These are phyloP conservation scores for Centropristis striata DNA, from an alignment of 2,113 vertebrate genomes.

Conservation along the genomic window DNA sequence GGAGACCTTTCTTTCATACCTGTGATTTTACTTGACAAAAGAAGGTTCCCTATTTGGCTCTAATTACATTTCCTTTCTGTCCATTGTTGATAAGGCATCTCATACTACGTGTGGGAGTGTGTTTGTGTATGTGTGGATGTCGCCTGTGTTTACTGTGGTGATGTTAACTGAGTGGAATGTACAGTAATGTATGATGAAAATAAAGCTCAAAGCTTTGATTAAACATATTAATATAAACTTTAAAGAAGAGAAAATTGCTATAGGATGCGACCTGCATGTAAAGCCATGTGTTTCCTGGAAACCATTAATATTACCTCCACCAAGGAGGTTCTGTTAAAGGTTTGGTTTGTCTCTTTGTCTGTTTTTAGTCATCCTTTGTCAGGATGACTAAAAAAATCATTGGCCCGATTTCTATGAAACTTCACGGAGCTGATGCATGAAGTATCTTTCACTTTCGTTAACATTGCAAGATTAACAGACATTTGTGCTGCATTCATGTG, in stretches of 20 bases:
- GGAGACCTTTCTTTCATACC: slow-evolving; percentile 83
- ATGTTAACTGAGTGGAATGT: neutral
- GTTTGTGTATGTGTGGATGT: slow-evolving; percentile 44
- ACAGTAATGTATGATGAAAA: slow-evolving; percentile 4
- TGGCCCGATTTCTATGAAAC: too few species aligned
- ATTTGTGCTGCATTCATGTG: too few species aligned
- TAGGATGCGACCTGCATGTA: neutral
- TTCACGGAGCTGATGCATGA: too few species aligned
- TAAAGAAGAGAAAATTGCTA: neutral
- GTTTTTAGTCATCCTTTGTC: too few species aligned
- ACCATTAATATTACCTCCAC: neutral
- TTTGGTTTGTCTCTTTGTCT: too few species aligned
- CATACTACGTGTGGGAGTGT: slow-evolving; percentile 52
- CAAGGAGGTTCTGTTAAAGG: too few species aligned
- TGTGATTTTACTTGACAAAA: slow-evolving; percentile 80
- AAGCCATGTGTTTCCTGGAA: neutral
- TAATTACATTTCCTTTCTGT: slow-evolving; percentile 85
- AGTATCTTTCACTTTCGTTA: too few species aligned
- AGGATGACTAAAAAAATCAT: too few species aligned
- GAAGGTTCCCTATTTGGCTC: slow-evolving; percentile 77
- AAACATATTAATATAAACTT: slow-evolving; percentile 21
- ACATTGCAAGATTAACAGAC: too few species aligned
- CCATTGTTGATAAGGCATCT: slow-evolving; percentile 80
- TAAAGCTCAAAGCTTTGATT: slow-evolving; percentile 30
- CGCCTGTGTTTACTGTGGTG: slow-evolving; percentile 8